Evolutionary conservation across 2,888 invertebrate genomes (phyloP).

Genomic region (Yponomeuta cagnagella): DNA sequence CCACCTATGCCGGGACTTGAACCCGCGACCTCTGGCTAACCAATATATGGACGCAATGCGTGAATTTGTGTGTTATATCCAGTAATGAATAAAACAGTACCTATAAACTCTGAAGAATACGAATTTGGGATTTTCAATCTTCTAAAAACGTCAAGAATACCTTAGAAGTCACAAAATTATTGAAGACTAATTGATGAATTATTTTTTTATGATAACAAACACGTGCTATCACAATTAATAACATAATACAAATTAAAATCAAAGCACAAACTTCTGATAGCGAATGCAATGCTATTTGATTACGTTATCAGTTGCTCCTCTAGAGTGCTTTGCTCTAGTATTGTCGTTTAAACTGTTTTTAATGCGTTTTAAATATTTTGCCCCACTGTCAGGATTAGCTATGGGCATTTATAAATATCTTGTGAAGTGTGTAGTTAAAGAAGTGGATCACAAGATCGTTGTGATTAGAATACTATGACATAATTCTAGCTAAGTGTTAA

Average conservation of each 20-base stretch:
- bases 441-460: background rate
- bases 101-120: no score
- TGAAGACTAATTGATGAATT: background rate
- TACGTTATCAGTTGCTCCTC: conserved; percentile 16
- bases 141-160: conserved; percentile 26
- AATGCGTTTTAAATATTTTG: background rate
- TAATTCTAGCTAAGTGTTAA: conserved; percentile 8
- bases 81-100: no score
- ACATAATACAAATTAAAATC: background rate
- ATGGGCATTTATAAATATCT: background rate
- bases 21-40: no score
- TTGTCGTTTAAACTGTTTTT: background rate
- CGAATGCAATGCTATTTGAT: conserved; percentile 7
- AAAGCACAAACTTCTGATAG: background rate
- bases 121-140: no score
- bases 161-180: background rate
- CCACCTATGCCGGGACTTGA: no score
- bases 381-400: background rate
- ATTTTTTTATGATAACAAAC: no score
- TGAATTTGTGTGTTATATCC: background rate
- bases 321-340: background rate
- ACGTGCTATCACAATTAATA: background rate
- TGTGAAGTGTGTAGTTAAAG: background rate
- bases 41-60: background rate
- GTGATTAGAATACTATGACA: conserved; percentile 6